These are phyloP conservation scores for Rhaphigaster nebulosa DNA, from an alignment of 2,888 invertebrate genomes.

Conservation along the genomic window DNA sequence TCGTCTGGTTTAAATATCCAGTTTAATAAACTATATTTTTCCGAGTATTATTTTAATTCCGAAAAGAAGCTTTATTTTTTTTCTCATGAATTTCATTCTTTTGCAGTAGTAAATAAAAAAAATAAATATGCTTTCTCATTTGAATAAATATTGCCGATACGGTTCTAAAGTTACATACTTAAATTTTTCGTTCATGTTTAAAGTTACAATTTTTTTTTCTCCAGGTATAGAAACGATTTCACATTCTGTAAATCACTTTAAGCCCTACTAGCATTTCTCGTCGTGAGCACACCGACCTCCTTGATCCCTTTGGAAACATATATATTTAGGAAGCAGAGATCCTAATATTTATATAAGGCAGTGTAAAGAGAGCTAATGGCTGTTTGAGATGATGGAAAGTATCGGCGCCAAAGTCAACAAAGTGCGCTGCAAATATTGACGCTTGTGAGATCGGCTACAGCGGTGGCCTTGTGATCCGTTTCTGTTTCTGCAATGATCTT, in stretches of 20 bases:
- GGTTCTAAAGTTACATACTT: too few relatives aligned
- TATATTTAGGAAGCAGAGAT: constrained; percentile 12
- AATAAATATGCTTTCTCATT: too few relatives aligned
- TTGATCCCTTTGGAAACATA: constrained; percentile 12
- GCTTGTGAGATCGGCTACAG: background rate
- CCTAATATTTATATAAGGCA: constrained; percentile 18
- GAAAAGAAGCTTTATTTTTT: too few relatives aligned
- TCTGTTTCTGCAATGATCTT: background rate
- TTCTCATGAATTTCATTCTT: too few relatives aligned
- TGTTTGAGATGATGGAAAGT: constrained; percentile 29
- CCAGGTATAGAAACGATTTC: background rate
- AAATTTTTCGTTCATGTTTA: background rate
- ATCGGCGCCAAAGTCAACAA: background rate
- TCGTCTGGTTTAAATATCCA: too few relatives aligned
- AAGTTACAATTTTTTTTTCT: background rate
- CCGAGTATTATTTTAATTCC: too few relatives aligned
- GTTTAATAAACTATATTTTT: too few relatives aligned
- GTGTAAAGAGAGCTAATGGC: constrained; percentile 37
- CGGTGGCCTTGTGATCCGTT: background rate
- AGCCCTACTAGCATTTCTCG: background rate
- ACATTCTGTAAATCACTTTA: background rate
- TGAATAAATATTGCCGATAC: too few relatives aligned
- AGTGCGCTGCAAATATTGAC: constrained; percentile 21
- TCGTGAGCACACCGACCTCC: background rate
- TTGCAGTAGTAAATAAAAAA: too few relatives aligned